These are phyloP conservation scores for Ceratitis capitata DNA, from an alignment of 1,140 invertebrate genomes.

Conservation along the genomic window DNA sequence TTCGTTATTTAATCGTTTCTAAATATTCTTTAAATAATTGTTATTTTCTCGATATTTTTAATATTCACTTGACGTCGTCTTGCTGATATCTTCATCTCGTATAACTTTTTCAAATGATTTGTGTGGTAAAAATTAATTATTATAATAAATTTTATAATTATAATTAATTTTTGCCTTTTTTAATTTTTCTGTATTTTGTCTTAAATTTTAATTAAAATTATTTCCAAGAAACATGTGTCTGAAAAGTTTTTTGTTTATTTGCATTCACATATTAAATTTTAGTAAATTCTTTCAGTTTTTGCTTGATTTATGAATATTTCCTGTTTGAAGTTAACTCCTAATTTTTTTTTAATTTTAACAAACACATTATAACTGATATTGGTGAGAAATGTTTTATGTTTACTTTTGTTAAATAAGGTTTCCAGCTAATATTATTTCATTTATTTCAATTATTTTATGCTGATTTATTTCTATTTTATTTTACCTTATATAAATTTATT, in stretches of 20 bases:
- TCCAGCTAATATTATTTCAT: not conserved
- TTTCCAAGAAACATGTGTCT: not conserved
- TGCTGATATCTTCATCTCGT: not conserved
- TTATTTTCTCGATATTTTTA: not conserved
- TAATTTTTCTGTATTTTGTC: not conserved
- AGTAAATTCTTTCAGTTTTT: constrained; percentile 24
- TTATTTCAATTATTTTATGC: not conserved
- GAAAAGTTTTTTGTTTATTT: not conserved
- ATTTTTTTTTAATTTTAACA: not conserved
- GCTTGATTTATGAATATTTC: not conserved
- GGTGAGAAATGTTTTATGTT: not conserved
- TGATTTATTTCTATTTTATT: too few relatives aligned
- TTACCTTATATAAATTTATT: too few relatives aligned
- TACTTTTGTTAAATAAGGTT: not conserved
- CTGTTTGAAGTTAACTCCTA: not conserved
- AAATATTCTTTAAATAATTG: not conserved
- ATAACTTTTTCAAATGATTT: not conserved
- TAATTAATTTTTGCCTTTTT: not conserved
- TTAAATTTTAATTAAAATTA: not conserved
- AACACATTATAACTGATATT: not conserved
- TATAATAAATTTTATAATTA: not conserved
- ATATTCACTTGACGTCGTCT: not conserved
- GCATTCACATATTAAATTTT: constrained; percentile 30
- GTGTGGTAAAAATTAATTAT: too few relatives aligned
- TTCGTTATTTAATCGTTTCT: not conserved